Evolutionary conservation across 1,140 invertebrate species (phyloP).

Genomic region (Panagrolaimus sp.): DNA sequence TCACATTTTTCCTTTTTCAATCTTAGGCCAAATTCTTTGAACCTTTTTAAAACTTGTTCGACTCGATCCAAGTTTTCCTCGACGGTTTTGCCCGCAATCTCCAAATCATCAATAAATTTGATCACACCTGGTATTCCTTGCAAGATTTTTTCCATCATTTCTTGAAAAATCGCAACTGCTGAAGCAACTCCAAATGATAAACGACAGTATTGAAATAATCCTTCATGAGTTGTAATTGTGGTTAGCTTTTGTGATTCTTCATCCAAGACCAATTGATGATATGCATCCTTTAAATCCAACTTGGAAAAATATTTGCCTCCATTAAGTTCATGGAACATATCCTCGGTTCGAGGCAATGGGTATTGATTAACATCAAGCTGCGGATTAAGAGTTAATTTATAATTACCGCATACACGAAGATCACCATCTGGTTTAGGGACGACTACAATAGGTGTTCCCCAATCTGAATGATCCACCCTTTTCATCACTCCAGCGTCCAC

Average conservation of each 20-base stretch:
- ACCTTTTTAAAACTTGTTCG: background rate
- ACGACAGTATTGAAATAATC: slow-evolving; percentile 40
- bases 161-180: slow-evolving; percentile 64
- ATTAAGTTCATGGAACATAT: background rate
- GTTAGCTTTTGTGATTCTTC: slow-evolving; percentile 39
- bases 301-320: slow-evolving; percentile 43
- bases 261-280: slow-evolving; percentile 41
- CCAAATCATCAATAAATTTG: slow-evolving; percentile 39
- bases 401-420: background rate
- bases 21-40: background rate
- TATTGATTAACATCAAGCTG: background rate
- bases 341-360: slow-evolving; percentile 3
- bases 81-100: slow-evolving; percentile 4
- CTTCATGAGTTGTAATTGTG: slow-evolving; percentile 39
- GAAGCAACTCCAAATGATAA: slow-evolving; percentile 63
- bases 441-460: background rate
- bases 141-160: slow-evolving; percentile 61
- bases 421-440: background rate
- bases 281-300: slow-evolving; percentile 49
- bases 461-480: background rate
- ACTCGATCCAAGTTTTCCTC: background rate
- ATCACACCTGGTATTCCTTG: slow-evolving; percentile 45
- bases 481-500: background rate
- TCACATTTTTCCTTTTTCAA: slow-evolving; percentile 4
- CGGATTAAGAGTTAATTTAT: background rate